Conservation (phyloP, 2,113 vertebrate species). For the Garra rufa region DNA sequence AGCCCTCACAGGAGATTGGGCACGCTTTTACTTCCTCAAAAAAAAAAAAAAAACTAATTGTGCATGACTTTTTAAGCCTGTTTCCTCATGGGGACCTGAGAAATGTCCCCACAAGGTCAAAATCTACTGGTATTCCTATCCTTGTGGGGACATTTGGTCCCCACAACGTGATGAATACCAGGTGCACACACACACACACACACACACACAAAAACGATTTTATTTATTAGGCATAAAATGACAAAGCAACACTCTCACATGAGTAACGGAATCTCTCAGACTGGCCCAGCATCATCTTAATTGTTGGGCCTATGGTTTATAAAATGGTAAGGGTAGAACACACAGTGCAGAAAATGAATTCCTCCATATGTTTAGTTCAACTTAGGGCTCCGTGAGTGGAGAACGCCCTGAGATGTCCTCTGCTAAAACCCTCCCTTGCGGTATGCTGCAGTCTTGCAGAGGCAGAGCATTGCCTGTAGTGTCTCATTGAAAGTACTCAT, state of each 20-base stretch:
- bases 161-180: no score
- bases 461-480: constrained; percentile 61
- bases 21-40: no score
- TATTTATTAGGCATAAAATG: neutral
- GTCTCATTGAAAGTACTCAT: constrained; percentile 68
- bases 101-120: no score
- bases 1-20: no score
- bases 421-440: constrained; percentile 9
- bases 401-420: constrained; percentile 32
- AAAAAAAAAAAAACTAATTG: no score
- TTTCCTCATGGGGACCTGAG: no score
- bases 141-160: no score
- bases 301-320: neutral
- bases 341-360: constrained; percentile 18
- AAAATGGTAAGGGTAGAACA: neutral
- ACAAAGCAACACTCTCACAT: neutral
- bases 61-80: no score
- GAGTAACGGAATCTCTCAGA: neutral
- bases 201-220: neutral
- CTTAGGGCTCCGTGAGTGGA: constrained; percentile 13
- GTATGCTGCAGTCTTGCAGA: constrained; percentile 56
- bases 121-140: no score
- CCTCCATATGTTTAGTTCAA: constrained; percentile 38
- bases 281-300: neutral
- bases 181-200: no score